Conservation (phyloP, 2,888 invertebrate species). For the Merodon equestris region DNA sequence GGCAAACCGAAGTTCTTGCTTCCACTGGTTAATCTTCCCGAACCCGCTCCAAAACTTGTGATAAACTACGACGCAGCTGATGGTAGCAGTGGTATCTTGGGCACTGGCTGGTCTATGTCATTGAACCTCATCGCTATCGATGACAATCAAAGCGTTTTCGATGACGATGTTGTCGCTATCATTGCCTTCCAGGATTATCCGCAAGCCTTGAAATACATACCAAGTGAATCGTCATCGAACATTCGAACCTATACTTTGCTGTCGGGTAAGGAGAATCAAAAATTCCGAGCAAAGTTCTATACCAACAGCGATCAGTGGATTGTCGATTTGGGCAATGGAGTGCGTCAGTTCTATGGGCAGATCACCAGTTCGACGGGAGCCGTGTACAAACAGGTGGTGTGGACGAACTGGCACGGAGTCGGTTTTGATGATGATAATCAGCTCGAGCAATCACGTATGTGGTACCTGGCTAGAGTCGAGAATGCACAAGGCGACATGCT, state of each 20-base stretch:
- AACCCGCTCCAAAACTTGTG: conserved; percentile 16
- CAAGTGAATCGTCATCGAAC: conserved; percentile 3
- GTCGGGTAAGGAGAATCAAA: neutral
- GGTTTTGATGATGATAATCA: conserved; percentile 23
- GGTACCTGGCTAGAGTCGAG: conserved; percentile 28
- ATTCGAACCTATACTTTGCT: neutral
- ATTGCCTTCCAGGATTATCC: conserved; percentile 20
- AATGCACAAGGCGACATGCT: neutral
- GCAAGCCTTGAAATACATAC: conserved; percentile 2
- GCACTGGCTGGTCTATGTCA: conserved; percentile 35
- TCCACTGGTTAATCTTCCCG: conserved; percentile 17
- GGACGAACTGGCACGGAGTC: conserved; percentile 35
- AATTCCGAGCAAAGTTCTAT: conserved; percentile 30
- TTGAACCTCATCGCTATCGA: conserved; percentile 30
- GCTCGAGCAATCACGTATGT: conserved; percentile 19
- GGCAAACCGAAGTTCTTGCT: conserved; percentile 29
- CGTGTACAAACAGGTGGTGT: conserved; percentile 20
- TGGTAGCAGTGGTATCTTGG: conserved; percentile 8
- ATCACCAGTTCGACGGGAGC: too few species aligned
- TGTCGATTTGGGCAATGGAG: conserved; percentile 28
- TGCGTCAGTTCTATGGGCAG: conserved; percentile 25
- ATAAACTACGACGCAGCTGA: conserved; percentile 21
- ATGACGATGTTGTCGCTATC: conserved; percentile 8
- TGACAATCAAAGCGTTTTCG: conserved; percentile 24
- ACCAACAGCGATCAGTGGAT: conserved; percentile 13